Percentiles rank a stretch among this genome's conserved stretches.
These are phyloP conservation scores for Drosophila subobscura DNA, from an alignment of 1,140 invertebrate genomes.

Conservation along the genomic window DNA sequence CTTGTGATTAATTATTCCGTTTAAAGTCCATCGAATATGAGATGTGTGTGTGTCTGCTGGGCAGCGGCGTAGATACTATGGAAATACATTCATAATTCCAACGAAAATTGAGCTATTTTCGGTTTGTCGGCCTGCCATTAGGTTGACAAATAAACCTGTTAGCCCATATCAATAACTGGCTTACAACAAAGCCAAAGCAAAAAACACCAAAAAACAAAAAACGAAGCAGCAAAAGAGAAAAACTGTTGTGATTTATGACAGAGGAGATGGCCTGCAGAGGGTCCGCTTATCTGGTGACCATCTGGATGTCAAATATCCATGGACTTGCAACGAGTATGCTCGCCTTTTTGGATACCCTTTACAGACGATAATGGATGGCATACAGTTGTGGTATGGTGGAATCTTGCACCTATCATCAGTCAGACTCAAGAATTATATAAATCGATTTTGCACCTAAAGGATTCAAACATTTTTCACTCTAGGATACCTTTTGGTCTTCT, in stretches of 20 bases:
- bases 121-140: constrained; percentile 41
- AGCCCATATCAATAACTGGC: constrained; percentile 71
- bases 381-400: too few species aligned
- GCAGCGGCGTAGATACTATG: constrained; percentile 4
- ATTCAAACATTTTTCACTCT: not conserved
- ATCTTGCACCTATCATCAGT: too few species aligned
- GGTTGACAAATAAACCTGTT: constrained; percentile 65
- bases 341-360: constrained; percentile 13
- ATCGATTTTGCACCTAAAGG: not conserved
- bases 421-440: too few species aligned
- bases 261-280: constrained; percentile 25
- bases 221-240: constrained; percentile 11
- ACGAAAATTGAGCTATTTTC: constrained; percentile 27
- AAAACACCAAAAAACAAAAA: constrained; percentile 7
- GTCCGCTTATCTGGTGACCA: constrained; percentile 67
- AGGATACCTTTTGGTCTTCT: constrained; percentile 12
- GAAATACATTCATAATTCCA: constrained; percentile 18
- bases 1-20: constrained; percentile 39
- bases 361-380: not conserved
- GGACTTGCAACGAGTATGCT: constrained; percentile 37
- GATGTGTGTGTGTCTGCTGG: not conserved
- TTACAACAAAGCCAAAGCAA: constrained; percentile 37
- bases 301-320: constrained; percentile 67
- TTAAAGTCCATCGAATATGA: constrained; percentile 24
- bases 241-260: constrained; percentile 67